phyloP scores from a whole-genome alignment of 2,113 vertebrate genomes.

The Ancistrus triradiatus region DNA sequence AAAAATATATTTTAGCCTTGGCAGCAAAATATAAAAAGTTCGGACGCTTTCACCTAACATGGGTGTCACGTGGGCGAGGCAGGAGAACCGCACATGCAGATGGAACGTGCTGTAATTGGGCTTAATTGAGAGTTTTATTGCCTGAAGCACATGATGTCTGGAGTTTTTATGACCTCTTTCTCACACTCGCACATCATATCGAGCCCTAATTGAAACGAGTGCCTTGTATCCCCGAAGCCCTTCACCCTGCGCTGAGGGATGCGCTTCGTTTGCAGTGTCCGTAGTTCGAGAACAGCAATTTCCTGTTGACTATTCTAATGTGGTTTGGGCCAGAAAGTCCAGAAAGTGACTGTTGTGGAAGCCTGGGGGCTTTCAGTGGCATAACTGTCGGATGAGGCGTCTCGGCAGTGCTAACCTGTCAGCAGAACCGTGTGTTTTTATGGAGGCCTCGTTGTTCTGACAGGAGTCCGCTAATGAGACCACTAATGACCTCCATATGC shows the following conservation, averaged over 20 bases:
- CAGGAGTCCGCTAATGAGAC: slow-evolving; percentile 70
- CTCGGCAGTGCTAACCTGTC: slow-evolving; percentile 60
- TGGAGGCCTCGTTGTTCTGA: slow-evolving; percentile 70
- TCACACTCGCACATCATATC: slow-evolving; percentile 18
- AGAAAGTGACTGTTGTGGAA: background rate
- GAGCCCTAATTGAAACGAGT: background rate
- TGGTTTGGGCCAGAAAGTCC: no score
- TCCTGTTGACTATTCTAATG: background rate
- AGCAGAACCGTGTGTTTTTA: slow-evolving; percentile 68
- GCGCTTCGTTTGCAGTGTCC: background rate
- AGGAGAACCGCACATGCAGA: slow-evolving; percentile 7
- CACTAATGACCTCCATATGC: slow-evolving; percentile 74
- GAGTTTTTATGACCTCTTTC: slow-evolving; percentile 22
- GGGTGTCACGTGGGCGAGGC: slow-evolving; percentile 6
- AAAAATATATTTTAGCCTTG: no score
- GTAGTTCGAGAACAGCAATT: background rate
- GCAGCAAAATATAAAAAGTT: background rate
- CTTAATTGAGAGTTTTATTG: slow-evolving; percentile 30
- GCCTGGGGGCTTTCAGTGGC: background rate
- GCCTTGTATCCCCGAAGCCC: background rate
- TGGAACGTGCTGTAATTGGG: slow-evolving; percentile 19
- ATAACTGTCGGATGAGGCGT: slow-evolving; percentile 42
- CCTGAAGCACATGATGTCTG: slow-evolving; percentile 28
- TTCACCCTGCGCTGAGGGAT: background rate
- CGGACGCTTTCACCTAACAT: slow-evolving; percentile 12